phyloP scores from a whole-genome alignment of 2,797 vertebrate species.

The Microctenopoma steveboyesi region DNA sequence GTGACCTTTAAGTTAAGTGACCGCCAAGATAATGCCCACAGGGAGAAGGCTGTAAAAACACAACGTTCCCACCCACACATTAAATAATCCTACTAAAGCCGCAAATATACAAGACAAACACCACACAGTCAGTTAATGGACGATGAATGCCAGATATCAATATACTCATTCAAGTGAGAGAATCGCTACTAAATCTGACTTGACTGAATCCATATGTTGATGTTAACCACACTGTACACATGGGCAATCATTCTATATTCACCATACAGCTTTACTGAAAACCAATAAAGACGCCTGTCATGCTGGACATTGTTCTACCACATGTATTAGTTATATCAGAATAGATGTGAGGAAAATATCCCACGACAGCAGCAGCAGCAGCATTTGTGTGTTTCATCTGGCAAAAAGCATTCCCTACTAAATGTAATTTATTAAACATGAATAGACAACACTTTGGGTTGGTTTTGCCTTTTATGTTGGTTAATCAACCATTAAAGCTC shows the following conservation, averaged over 20 bases:
- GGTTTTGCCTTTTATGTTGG: too few relatives aligned
- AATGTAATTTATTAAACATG: too few relatives aligned
- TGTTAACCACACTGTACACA: neutral
- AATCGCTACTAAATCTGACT: neutral
- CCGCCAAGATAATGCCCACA: conserved; percentile 11
- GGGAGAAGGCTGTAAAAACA: neutral
- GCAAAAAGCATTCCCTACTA: too few relatives aligned
- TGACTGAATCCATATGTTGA: conserved; percentile 1
- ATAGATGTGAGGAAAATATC: neutral
- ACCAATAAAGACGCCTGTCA: conserved; percentile 31
- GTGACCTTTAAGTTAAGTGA: conserved; percentile 11
- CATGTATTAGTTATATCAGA: conserved; percentile 15
- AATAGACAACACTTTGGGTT: too few relatives aligned
- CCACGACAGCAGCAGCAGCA: too few relatives aligned
- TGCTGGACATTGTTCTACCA: conserved; percentile 5
- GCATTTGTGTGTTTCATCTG: too few relatives aligned
- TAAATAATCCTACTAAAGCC: conserved; percentile 5
- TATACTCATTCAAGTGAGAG: neutral
- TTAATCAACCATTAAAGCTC: too few relatives aligned
- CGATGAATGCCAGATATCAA: conserved; percentile 4
- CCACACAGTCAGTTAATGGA: conserved; percentile 5
- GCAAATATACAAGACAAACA: conserved; percentile 2
- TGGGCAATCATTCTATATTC: conserved; percentile 10
- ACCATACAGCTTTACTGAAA: conserved; percentile 7
- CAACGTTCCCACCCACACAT: neutral